Evolutionary conservation across 2,888 invertebrate genomes (phyloP).

Genomic region (Girardia tigrina): DNA sequence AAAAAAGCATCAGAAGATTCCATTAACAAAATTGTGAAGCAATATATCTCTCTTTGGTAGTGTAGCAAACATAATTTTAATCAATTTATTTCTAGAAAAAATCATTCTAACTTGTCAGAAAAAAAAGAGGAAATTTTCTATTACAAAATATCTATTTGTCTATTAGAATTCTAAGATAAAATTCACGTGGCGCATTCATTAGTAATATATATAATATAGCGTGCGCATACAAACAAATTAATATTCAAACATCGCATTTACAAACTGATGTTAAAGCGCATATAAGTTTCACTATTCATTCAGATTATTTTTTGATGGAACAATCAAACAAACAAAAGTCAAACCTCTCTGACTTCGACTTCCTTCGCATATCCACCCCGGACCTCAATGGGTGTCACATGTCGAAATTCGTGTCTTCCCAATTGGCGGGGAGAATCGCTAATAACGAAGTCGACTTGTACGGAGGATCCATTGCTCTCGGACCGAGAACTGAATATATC

Average conservation of each 20-base stretch:
- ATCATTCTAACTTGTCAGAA: neutral
- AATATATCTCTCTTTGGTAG: neutral
- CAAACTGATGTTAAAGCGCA: too few species aligned
- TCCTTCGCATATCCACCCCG: constrained; percentile 18
- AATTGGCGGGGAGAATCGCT: neutral
- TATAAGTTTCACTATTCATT: too few species aligned
- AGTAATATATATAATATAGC: neutral
- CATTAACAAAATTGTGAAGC: too few species aligned
- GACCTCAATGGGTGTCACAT: constrained; percentile 26
- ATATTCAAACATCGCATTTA: too few species aligned
- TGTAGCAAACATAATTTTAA: neutral
- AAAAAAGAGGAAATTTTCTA: neutral
- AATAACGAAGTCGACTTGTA: neutral
- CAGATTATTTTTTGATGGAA: too few species aligned
- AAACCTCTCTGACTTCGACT: neutral
- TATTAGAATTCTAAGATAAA: neutral
- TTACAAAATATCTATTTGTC: neutral
- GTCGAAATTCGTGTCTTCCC: constrained; percentile 3
- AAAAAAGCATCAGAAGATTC: too few species aligned
- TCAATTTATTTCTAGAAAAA: neutral
- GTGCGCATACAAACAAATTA: neutral
- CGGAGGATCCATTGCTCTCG: constrained; percentile 5
- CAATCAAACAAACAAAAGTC: neutral
- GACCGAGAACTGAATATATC: neutral
- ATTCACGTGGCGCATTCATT: neutral